Evolutionary conservation across 2,888 invertebrate species (phyloP).

Genomic region (Trissoscelio sp.): DNA sequence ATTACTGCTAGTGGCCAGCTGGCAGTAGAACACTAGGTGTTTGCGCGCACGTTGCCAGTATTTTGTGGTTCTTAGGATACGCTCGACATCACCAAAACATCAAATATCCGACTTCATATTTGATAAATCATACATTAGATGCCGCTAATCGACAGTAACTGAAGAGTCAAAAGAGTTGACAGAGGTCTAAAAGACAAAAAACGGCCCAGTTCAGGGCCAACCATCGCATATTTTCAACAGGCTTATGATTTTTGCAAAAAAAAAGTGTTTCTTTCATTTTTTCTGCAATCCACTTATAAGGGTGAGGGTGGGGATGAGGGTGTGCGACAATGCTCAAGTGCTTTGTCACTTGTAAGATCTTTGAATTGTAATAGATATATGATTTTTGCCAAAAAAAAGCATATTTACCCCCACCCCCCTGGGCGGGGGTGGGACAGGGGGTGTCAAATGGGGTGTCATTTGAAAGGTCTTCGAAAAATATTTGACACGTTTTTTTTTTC

Average conservation of each 20-base stretch:
- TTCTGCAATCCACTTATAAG: slow-evolving; percentile 1
- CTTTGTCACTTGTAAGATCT: slow-evolving; percentile 6
- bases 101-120: slow-evolving; percentile 27
- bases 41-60: slow-evolving; percentile 28
- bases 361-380: slow-evolving; percentile 4
- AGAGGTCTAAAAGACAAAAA: neutral
- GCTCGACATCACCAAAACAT: slow-evolving; percentile 33
- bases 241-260: slow-evolving; percentile 7
- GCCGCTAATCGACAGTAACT: slow-evolving; percentile 13
- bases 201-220: neutral
- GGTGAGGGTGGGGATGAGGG: slow-evolving; percentile 6
- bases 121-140: slow-evolving; percentile 27
- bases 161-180: slow-evolving; percentile 2
- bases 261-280: slow-evolving; percentile 11
- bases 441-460: slow-evolving; percentile 10
- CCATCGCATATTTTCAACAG: slow-evolving; percentile 8
- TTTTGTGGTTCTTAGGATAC: slow-evolving; percentile 38
- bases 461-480: neutral
- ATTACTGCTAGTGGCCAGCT: slow-evolving; percentile 20
- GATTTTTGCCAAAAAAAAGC: slow-evolving; percentile 12
- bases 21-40: slow-evolving; percentile 30
- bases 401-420: slow-evolving; percentile 7
- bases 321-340: neutral
- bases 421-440: neutral
- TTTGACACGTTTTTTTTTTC: slow-evolving; percentile 5